Conservation (phyloP, 2,113 vertebrate species). For the Apistogramma diplotaenia region DNA sequence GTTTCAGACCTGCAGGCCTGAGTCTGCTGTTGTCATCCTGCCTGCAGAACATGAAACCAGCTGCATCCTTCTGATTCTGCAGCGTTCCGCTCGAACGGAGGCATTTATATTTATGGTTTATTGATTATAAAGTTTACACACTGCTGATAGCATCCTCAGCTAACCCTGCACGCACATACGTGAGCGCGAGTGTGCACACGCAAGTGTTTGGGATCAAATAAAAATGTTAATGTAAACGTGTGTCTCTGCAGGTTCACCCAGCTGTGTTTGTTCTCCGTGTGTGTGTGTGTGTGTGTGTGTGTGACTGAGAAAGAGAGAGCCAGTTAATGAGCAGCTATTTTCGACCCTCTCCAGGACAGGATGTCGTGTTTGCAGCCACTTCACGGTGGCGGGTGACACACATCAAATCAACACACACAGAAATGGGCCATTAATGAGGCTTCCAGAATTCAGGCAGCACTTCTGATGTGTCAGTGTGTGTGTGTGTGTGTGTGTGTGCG, state of each 20-base stretch:
- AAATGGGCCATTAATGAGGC: conserved; percentile 48
- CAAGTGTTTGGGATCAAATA: neutral
- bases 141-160: neutral
- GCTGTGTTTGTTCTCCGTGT: neutral
- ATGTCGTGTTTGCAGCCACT: conserved; percentile 47
- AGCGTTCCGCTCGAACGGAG: too few species aligned
- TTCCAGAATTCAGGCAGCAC: neutral
- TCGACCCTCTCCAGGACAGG: conserved; percentile 33
- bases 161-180: rapidly evolving
- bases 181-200: rapidly evolving
- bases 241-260: neutral
- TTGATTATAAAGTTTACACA: neutral
- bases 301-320: neutral
- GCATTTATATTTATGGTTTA: too few species aligned
- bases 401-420: conserved; percentile 43
- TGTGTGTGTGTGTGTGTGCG: neutral
- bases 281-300: conserved; percentile 9
- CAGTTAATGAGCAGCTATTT: conserved; percentile 60
- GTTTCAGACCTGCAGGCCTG: neutral
- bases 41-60: too few species aligned
- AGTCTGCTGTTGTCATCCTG: neutral
- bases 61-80: too few species aligned
- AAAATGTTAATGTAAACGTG: neutral
- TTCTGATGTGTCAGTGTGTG: conserved; percentile 2
- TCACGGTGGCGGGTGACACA: conserved; percentile 18